Percentiles rank a stretch among this genome's conserved stretches.
Evolutionary conservation across 2,797 vertebrate genomes (phyloP).

Genomic region (Protosalanx chinensis): DNA sequence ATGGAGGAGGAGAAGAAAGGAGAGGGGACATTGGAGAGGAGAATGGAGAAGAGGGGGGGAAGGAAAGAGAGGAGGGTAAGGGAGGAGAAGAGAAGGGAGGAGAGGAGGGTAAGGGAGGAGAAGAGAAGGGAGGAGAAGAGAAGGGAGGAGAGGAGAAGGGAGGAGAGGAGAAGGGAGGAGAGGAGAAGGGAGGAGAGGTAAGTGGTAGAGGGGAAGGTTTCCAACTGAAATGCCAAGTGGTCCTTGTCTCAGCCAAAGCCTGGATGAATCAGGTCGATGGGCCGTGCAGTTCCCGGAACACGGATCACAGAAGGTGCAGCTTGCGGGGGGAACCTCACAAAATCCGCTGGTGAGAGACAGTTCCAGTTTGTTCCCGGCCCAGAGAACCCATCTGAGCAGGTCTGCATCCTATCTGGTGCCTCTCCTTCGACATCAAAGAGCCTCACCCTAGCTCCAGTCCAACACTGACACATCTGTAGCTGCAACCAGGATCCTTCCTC

Average conservation of each 20-base stretch:
- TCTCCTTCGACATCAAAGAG: conserved; percentile 72
- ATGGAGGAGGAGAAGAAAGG: too few species aligned
- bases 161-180: too few species aligned
- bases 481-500: conserved; percentile 59
- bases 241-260: conserved; percentile 53
- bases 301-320: conserved; percentile 62
- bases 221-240: conserved; percentile 61
- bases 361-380: conserved; percentile 41
- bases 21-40: too few species aligned
- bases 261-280: conserved; percentile 58
- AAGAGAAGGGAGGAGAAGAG: too few species aligned
- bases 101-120: too few species aligned
- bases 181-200: too few species aligned
- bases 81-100: too few species aligned
- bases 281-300: conserved; percentile 57
- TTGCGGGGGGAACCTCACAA: conserved; percentile 51
- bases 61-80: too few species aligned
- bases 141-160: too few species aligned
- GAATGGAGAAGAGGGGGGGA: too few species aligned
- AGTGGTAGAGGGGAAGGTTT: conserved; percentile 38
- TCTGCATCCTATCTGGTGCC: conserved; percentile 53
- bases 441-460: conserved; percentile 65
- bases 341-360: conserved; percentile 48
- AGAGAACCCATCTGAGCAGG: conserved; percentile 34
- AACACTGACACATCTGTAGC: conserved; percentile 69